These are phyloP conservation scores for Microplitis demolitor DNA, from an alignment of 1,140 invertebrate species.

Conservation along the genomic window DNA sequence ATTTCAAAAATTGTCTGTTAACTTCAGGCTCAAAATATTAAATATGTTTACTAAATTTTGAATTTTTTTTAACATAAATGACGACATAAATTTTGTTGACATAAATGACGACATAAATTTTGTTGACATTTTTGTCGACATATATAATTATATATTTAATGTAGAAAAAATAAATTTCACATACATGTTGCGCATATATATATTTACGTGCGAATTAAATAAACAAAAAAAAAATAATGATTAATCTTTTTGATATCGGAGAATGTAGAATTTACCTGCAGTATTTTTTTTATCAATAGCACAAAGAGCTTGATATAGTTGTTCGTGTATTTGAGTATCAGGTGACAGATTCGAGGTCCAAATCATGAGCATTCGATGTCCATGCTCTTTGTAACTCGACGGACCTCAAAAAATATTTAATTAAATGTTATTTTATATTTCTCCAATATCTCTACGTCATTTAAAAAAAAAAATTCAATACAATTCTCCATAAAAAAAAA, in stretches of 20 bases:
- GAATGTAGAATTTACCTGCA: conserved; percentile 55
- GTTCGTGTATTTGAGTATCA: conserved; percentile 67
- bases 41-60: too few relatives aligned
- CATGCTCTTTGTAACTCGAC: conserved; percentile 77
- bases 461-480: background rate
- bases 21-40: too few relatives aligned
- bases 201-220: background rate
- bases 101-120: too few relatives aligned
- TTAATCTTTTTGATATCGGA: too few relatives aligned
- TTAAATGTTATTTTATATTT: background rate
- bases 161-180: too few relatives aligned
- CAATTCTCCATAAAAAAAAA: too few relatives aligned
- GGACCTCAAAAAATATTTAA: conserved; percentile 63
- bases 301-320: conserved; percentile 70
- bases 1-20: too few relatives aligned
- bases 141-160: too few relatives aligned
- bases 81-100: too few relatives aligned
- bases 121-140: too few relatives aligned
- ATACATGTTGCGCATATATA: too few relatives aligned
- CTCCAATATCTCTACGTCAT: background rate
- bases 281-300: conserved; percentile 68
- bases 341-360: conserved; percentile 71
- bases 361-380: conserved; percentile 72
- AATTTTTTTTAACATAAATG: too few relatives aligned
- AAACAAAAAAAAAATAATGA: background rate